A percentile compares a stretch with the other conserved stretches of the same genome.
phyloP scores from a whole-genome alignment of 1,140 invertebrate genomes.

The Globodera ellingtonae region DNA sequence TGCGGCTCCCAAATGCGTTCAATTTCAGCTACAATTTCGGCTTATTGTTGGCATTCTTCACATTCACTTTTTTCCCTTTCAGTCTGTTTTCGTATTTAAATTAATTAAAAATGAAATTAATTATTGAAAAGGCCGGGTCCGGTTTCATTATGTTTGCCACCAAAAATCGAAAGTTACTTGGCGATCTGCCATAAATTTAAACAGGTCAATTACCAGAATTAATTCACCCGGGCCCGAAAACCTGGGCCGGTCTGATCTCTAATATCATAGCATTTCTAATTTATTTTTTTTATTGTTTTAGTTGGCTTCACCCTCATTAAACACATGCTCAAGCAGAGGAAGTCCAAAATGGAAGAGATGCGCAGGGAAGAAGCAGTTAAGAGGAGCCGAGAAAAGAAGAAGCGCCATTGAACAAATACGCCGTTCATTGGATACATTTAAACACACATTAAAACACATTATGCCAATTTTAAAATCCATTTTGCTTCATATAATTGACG shows the following conservation, averaged over 20 bases:
- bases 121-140: too few species aligned
- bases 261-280: too few species aligned
- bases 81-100: slow-evolving; percentile 8
- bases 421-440: too few species aligned
- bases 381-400: background rate
- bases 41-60: slow-evolving; percentile 27
- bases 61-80: slow-evolving; percentile 19
- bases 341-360: slow-evolving; percentile 14
- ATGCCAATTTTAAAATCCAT: too few species aligned
- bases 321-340: slow-evolving; percentile 29
- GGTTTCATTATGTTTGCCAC: too few species aligned
- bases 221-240: background rate
- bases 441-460: too few species aligned
- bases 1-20: slow-evolving; percentile 24
- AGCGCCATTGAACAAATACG: background rate
- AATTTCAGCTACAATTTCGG: slow-evolving; percentile 36
- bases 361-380: background rate
- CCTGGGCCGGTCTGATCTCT: too few species aligned
- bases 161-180: too few species aligned
- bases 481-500: too few species aligned
- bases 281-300: slow-evolving; percentile 6
- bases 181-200: too few species aligned
- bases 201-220: too few species aligned
- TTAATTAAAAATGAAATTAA: too few species aligned
- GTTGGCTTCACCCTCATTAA: slow-evolving; percentile 25